These are phyloP conservation scores for Camptogramma bilineatum DNA, from an alignment of 2,888 invertebrate species.

Conservation along the genomic window DNA sequence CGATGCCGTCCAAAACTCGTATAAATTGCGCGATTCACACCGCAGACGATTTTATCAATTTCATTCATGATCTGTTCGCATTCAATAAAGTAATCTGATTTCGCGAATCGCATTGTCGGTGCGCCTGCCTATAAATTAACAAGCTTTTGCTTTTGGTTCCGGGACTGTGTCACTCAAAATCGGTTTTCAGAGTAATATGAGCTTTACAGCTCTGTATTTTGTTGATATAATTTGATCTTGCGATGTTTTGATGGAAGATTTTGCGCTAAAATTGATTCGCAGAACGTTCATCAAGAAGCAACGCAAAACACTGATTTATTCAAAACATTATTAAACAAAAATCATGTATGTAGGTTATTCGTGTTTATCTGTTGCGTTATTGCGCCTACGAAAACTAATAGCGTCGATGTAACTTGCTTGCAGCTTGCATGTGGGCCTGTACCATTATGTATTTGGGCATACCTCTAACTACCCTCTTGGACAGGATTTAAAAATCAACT, in stretches of 20 bases:
- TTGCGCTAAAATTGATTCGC: not conserved
- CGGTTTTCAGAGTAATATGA: conserved; percentile 7
- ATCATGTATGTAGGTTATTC: too few species aligned
- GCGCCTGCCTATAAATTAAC: conserved; percentile 54
- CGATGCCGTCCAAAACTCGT: conserved; percentile 52
- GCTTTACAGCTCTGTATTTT: conserved; percentile 8
- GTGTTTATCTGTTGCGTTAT: too few species aligned
- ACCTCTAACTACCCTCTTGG: too few species aligned
- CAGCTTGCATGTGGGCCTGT: too few species aligned
- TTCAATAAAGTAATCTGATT: conserved; percentile 79
- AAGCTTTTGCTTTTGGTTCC: conserved; percentile 56
- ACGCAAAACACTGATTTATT: too few species aligned
- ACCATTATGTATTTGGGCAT: too few species aligned
- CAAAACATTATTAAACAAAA: too few species aligned
- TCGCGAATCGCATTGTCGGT: conserved; percentile 69
- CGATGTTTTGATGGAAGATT: not conserved
- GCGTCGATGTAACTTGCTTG: too few species aligned
- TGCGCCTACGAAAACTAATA: too few species aligned
- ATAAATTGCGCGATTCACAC: conserved; percentile 61
- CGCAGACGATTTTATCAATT: conserved; percentile 78
- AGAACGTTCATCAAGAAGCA: too few species aligned
- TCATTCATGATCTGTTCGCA: conserved; percentile 72
- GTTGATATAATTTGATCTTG: not conserved
- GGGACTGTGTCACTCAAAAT: conserved; percentile 18
- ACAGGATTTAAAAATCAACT: too few species aligned